Conservation (phyloP, 1,140 invertebrate genomes). For the Trypoxylus dichotomus region DNA sequence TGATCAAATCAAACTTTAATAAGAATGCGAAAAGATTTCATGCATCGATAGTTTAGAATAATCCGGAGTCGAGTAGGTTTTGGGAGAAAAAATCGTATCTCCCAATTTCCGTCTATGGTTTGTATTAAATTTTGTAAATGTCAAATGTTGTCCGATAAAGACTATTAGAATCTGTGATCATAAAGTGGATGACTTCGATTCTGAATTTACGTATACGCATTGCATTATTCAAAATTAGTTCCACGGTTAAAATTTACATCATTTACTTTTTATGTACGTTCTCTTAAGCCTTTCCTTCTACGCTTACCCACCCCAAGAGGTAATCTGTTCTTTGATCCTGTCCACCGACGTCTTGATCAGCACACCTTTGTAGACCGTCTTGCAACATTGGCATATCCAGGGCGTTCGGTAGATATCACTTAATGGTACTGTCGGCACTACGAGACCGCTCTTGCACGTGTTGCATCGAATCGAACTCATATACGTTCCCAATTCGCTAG, state of each 20-base stretch:
- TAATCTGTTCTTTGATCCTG: constrained; percentile 53
- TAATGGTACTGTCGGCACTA: constrained; percentile 50
- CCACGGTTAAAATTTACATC: too few relatives aligned
- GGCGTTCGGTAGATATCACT: constrained; percentile 44
- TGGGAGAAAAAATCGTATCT: too few relatives aligned
- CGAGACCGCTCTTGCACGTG: constrained; percentile 59
- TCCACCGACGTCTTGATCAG: constrained; percentile 56
- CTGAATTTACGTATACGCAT: too few relatives aligned
- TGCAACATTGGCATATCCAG: constrained; percentile 62
- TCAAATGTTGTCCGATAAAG: too few relatives aligned
- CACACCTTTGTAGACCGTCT: constrained; percentile 53
- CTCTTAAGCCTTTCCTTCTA: too few relatives aligned
- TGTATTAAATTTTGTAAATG: too few relatives aligned
- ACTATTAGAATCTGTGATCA: too few relatives aligned
- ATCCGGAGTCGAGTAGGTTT: too few relatives aligned
- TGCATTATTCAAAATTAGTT: too few relatives aligned
- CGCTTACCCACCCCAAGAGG: constrained; percentile 55
- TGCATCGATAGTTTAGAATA: background rate
- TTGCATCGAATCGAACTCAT: constrained; percentile 69
- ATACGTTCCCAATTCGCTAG: constrained; percentile 67
- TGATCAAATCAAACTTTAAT: constrained; percentile 37
- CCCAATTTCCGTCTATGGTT: too few relatives aligned
- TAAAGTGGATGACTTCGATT: too few relatives aligned
- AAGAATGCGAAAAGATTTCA: background rate
- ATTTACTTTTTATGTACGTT: too few relatives aligned